A percentile compares a stretch with the other conserved stretches of the same genome.
phyloP scores from a whole-genome alignment of 2,113 vertebrate species.

The Menidia beryllina region DNA sequence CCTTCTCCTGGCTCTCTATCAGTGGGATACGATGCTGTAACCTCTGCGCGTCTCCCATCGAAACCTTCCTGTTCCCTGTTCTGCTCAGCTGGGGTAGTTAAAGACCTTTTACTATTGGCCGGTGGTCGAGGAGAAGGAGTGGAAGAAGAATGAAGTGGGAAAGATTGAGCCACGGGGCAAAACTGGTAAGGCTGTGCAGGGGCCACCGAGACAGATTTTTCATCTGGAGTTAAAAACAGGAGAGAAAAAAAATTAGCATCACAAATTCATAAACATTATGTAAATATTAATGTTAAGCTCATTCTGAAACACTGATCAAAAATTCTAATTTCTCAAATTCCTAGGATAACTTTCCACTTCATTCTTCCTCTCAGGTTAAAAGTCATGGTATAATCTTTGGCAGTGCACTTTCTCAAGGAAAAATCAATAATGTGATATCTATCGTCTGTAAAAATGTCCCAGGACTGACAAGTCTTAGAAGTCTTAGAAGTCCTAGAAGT shows the following conservation, averaged over 20 bases:
- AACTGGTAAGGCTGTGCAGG: slow-evolving; percentile 49
- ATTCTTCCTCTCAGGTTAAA: too few relatives aligned
- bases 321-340: too few relatives aligned
- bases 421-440: background rate
- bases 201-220: slow-evolving; percentile 54
- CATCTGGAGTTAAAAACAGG: slow-evolving; percentile 57
- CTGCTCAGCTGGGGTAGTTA: slow-evolving; percentile 23
- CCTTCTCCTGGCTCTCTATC: slow-evolving; percentile 84
- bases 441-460: background rate
- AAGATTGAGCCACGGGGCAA: slow-evolving; percentile 65
- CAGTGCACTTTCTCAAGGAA: too few relatives aligned
- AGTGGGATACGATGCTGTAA: slow-evolving; percentile 57
- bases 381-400: too few relatives aligned
- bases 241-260: slow-evolving; percentile 2
- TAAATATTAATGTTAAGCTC: background rate
- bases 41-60: slow-evolving; percentile 24
- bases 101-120: slow-evolving; percentile 52
- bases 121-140: slow-evolving; percentile 27
- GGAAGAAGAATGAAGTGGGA: slow-evolving; percentile 48
- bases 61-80: slow-evolving; percentile 42
- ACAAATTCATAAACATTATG: background rate
- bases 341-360: too few relatives aligned
- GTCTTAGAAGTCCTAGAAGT: background rate
- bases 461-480: background rate
- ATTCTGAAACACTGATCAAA: too few relatives aligned